Evolutionary conservation across 2,797 vertebrate genomes (phyloP), one percentile per base, ranked within the genome.

Genomic region (Sebastes wilsoni): DNA sequence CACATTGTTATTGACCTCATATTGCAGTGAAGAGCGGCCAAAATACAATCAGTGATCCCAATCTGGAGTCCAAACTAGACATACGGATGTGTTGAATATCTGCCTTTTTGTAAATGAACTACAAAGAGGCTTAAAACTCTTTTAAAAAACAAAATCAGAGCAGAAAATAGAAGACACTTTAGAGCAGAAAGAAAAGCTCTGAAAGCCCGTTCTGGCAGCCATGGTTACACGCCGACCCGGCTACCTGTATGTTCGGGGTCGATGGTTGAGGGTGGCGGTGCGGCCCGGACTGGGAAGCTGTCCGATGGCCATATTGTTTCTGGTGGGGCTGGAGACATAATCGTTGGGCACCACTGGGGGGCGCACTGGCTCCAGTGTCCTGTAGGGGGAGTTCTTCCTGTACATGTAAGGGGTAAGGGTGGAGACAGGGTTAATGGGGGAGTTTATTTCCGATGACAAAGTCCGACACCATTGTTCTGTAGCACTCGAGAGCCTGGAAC

Each of bases 331-430:
- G 91, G 97, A 96, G 87, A 97, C 97, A 52, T 99, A 99, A 95
- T 99, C 97, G 80, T 99, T 99, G 93, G 98, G 98, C 82, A 99
- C 97, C 95, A 99, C 97, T 2, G 98, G 98, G 87, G 98, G 97
- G 89, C 97, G 97, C 90, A 99, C 98, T 3, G 98, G 98, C 95
- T 99, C 98, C 95, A 99, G 93, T 32, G 98, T 99, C 95, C 97
- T 97, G 93, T 99, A 99, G 79, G 98, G 98, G 94, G 98, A 99
- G 95, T 97, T 97, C 93, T 98, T 97, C 96, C 98, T 99, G 96
- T 72, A 71, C 72, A 73, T 72, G 88, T 66, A 79, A 42, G 12
- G 67, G 23, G 77, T 72, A 32, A 79, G 30, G 70, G 54, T 70
- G 67, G 72, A 78, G 42, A 82, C 8, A 60, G 20, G 42, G 82